Evolutionary conservation across 35 echinoderm and acorn worm species (phyloP), one percentile per base, ranked within the genome.

Genomic region (Holothuria glaberrima): DNA sequence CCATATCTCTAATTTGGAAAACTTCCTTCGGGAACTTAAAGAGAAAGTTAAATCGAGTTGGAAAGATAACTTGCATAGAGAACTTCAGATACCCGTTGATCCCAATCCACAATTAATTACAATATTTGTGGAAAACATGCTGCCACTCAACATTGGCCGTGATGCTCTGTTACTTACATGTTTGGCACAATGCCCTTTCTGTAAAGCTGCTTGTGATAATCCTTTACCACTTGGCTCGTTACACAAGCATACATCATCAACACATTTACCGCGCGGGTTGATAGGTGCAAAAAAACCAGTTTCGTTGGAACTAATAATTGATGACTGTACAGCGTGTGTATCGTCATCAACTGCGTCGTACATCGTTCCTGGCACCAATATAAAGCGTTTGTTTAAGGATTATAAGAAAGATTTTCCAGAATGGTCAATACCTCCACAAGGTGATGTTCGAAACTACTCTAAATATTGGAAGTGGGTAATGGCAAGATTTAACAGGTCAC

Each of bases 141-240:
- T 32, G 31, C 12, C 33, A 21, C 14, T 41, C 44, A 41, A 21
- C 28, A 75, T n/a, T 21, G 31, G 21, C 22, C 34, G 29, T 41
- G 29, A n/a, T n/a, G 32, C 34, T 41, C 2, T 75, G 14, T 34
- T 18, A 78, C 44, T 4, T 48, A n/a, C 38, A 26, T 78, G 74
- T 35, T 48, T 78, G 20, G 71, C 32, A 17, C 71, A 75, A 38
- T 75, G 71, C 24, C 71, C 71, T 45, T 75, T 75, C 32, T 75
- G 71, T n/a, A 28, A 48, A 26, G 74, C 74, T 78, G 38, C 74
- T 48, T 78, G 74, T 16, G 74, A 78, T 26, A 78, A 78, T 26
- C 16, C 41, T 48, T 48, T 41, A 45, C 71, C 71, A 10, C 4
- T 45, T 21, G 14, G 29, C 12, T 9, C 2, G 6, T 38, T 5